These are phyloP conservation scores for Ceratitis capitata DNA, from an alignment of 1,140 invertebrate genomes.

Conservation along the genomic window DNA sequence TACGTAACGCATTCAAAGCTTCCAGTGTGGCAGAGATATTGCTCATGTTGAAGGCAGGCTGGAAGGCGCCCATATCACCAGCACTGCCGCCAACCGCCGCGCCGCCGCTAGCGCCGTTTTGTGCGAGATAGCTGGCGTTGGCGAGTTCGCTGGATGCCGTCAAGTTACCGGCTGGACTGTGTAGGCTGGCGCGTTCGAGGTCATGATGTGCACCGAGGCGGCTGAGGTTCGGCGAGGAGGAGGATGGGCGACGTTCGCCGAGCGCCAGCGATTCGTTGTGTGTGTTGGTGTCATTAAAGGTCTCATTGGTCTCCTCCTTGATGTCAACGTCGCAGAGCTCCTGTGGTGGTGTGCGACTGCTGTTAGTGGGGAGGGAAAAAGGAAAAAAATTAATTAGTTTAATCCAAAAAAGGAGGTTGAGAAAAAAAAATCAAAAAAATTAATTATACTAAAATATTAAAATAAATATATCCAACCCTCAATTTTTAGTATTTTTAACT, in stretches of 20 bases:
- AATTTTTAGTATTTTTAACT: not conserved
- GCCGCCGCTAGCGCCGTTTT: constrained; percentile 28
- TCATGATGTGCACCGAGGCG: constrained; percentile 53
- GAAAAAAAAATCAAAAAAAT: too few species aligned
- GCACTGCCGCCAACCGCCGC: constrained; percentile 40
- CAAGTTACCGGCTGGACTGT: constrained; percentile 40
- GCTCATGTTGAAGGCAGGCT: constrained; percentile 60
- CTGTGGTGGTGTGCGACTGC: constrained; percentile 61
- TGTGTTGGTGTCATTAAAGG: constrained; percentile 57
- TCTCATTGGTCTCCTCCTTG: constrained; percentile 62
- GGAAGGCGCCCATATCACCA: constrained; percentile 49
- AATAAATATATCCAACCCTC: too few species aligned
- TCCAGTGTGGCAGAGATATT: constrained; percentile 64
- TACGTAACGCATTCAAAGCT: constrained; percentile 59
- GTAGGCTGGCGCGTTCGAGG: constrained; percentile 52
- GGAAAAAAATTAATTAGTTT: not conserved
- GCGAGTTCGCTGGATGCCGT: constrained; percentile 46
- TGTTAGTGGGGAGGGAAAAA: constrained; percentile 39
- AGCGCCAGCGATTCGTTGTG: constrained; percentile 23
- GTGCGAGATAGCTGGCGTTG: constrained; percentile 41
- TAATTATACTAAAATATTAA: too few species aligned
- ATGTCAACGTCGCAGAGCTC: constrained; percentile 63
- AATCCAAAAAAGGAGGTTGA: not conserved
- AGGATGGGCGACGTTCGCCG: constrained; percentile 54
- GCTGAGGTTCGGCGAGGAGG: constrained; percentile 59